A percentile compares a stretch with the other conserved stretches of the same genome.
Conservation (phyloP, 2,797 vertebrate species). For the Rachycentron canadum region DNA sequence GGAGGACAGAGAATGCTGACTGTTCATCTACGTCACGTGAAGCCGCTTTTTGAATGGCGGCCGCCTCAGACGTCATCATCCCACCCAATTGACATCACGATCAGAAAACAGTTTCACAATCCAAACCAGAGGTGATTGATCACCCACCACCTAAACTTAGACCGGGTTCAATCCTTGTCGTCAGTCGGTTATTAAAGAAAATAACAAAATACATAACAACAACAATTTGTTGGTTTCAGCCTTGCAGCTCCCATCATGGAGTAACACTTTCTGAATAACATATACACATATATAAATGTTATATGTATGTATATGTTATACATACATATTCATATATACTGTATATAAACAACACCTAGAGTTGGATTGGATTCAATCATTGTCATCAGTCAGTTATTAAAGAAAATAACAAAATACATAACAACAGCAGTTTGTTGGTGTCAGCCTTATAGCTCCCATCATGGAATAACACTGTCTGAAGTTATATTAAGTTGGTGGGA, state of each 20-base stretch:
- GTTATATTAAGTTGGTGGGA: too few species aligned
- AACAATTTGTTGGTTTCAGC: background rate
- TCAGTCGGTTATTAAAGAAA: background rate
- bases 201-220: too few species aligned
- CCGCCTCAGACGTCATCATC: slow-evolving; percentile 47
- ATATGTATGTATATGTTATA: too few species aligned
- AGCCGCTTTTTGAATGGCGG: slow-evolving; percentile 55
- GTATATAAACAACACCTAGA: too few species aligned
- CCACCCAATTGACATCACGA: slow-evolving; percentile 53
- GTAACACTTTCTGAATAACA: too few species aligned
- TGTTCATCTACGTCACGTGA: slow-evolving; percentile 66
- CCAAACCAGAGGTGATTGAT: background rate
- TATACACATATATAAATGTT: too few species aligned
- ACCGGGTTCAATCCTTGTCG: too few species aligned
- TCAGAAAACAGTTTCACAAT: slow-evolving; percentile 23
- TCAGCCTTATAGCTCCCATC: background rate
- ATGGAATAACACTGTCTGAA: background rate
- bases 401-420: background rate
- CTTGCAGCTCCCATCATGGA: background rate
- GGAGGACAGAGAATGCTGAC: slow-evolving; percentile 67
- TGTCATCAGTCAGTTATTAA: background rate
- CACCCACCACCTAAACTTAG: too few species aligned
- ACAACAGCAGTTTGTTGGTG: too few species aligned
- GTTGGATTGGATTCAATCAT: too few species aligned
- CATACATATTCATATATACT: too few species aligned